Evolutionary conservation across 1,140 invertebrate genomes (phyloP), one percentile per base, ranked within the genome.

Genomic region (Drosophila leontia): DNA sequence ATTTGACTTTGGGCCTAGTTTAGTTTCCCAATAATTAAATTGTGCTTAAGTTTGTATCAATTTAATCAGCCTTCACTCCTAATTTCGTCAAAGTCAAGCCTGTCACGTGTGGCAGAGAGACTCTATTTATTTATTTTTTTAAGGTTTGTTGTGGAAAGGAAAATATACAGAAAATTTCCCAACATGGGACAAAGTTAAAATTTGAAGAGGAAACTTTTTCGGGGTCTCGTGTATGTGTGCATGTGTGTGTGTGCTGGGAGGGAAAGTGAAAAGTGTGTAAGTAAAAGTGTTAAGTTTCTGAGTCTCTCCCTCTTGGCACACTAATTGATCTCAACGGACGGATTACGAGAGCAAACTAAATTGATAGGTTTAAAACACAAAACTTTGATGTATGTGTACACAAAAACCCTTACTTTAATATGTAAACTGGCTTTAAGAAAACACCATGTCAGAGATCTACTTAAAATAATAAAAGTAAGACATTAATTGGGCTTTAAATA

Each of bases 311-410:
- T 39, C 50, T 39, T 39, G 34, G 34, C 74, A 70, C 82, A 85
- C 82, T 85, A 85, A 85, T 85, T 85, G 82, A 85, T 81, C 82
- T 85, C 82, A 85, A 81, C 82, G 78, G 68, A 56, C 53, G 82
- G 74, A 81, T 85, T 85, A 80, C 72, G 32, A 65, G 64, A 47
- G 68, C 64, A 47, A 71, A 67, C 74, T 67, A 85, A 85, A 85
- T 85, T 85, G 82, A 85, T 85, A 78, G 82, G 74, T 65, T 78
- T 80, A 67, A 75, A 75, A 47, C 55, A 50, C 6, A 64, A 85
- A 85, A 85, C 67, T 85, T 85, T 85, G 42, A 85, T 77, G 74
- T 70, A 65, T 78, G 80, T 56, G 64, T 69, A 45, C 34, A 19
- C n/a, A 23, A n/a, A 47, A 34, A 7, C 34, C 6, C 3, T 7